phyloP scores from a whole-genome alignment of 92 coral and sea anemone species.

The Epizoanthus rinbou region DNA sequence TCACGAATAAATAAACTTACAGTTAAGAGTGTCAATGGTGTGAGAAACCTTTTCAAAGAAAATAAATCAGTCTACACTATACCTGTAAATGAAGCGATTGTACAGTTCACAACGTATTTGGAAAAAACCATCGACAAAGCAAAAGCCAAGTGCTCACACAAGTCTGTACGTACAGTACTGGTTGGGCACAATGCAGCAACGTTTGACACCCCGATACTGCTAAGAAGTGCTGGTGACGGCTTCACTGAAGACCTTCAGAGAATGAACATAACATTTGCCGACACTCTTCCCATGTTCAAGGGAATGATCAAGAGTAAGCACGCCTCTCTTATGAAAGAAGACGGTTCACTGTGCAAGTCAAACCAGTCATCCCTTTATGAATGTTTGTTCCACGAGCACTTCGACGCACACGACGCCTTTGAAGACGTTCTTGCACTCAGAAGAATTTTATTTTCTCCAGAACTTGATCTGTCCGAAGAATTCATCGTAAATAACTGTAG shows the following conservation, averaged over 20 bases:
- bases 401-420: conserved; percentile 67
- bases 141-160: conserved; percentile 2
- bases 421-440: conserved; percentile 63
- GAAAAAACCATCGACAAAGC: conserved; percentile 30
- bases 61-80: conserved; percentile 43
- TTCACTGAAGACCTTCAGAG: conserved; percentile 41
- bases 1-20: conserved; percentile 47
- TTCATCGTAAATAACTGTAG: conserved; percentile 42
- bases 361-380: conserved; percentile 55
- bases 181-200: conserved; percentile 49
- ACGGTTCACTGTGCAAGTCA: conserved; percentile 35
- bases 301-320: conserved; percentile 43
- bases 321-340: conserved; percentile 31
- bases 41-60: conserved; percentile 58
- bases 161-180: conserved; percentile 42
- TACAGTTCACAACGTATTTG: conserved; percentile 47
- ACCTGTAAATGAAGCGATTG: conserved; percentile 38
- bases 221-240: conserved; percentile 45
- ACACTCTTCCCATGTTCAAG: conserved; percentile 56
- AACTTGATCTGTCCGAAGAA: conserved; percentile 42
- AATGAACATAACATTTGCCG: conserved; percentile 52
- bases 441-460: conserved; percentile 57
- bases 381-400: conserved; percentile 49
- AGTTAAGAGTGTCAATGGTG: conserved; percentile 43
- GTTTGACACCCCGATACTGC: conserved; percentile 50